These are phyloP conservation scores for Chironomus tentans DNA, from an alignment of 2,888 invertebrate species.

Conservation along the genomic window DNA sequence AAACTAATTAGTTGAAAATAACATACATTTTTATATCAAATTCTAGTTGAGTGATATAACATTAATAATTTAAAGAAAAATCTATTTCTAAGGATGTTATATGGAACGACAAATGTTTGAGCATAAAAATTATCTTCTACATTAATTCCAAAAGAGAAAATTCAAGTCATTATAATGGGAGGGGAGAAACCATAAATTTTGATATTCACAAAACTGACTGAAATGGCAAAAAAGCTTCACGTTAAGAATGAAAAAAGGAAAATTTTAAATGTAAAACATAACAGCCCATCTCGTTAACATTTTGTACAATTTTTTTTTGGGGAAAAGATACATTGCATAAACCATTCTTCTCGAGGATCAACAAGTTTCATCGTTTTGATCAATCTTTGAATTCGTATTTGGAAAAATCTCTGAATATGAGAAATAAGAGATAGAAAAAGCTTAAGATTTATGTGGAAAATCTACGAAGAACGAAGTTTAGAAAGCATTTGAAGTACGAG, in stretches of 20 bases:
- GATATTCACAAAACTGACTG: background rate
- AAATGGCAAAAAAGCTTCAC: background rate
- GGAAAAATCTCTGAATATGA: no score
- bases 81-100: no score
- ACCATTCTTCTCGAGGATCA: background rate
- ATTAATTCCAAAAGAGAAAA: background rate
- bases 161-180: background rate
- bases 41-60: no score
- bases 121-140: background rate
- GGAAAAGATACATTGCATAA: background rate
- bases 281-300: background rate
- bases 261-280: background rate
- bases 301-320: background rate
- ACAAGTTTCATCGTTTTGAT: background rate
- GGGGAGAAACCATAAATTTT: background rate
- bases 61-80: no score
- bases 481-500: no score
- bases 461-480: no score
- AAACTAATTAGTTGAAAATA: no score
- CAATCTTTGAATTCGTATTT: no score
- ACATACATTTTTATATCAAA: no score
- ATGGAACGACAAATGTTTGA: background rate
- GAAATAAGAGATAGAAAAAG: no score
- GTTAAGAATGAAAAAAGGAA: background rate
- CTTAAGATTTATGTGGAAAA: no score